Evolutionary conservation across 1,140 invertebrate species (phyloP).

Genomic region (Drosophila saltans): DNA sequence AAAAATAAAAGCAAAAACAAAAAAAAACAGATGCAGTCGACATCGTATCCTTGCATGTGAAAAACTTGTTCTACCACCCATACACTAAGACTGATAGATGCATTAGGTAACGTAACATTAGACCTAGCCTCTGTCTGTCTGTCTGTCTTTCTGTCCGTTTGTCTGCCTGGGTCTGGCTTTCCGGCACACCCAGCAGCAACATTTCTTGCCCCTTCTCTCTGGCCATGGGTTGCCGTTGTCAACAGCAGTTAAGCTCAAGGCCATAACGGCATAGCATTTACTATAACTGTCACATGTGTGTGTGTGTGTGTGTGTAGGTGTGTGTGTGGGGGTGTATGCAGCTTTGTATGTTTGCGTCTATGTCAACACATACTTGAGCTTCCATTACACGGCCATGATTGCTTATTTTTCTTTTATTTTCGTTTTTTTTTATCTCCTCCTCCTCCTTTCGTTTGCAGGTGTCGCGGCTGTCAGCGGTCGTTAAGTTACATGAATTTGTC

Average conservation of each 20-base stretch:
- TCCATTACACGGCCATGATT: constrained; percentile 78
- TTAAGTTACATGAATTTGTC: constrained; percentile 70
- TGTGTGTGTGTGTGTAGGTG: neutral
- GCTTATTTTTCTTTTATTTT: constrained; percentile 59
- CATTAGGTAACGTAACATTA: constrained; percentile 35
- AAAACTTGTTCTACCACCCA: neutral
- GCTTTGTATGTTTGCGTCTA: constrained; percentile 38
- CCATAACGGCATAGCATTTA: constrained; percentile 65
- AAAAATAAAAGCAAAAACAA: neutral
- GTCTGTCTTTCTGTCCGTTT: constrained; percentile 13
- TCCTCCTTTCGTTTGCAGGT: constrained; percentile 44
- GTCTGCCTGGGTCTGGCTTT: constrained; percentile 61
- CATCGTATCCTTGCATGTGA: constrained; percentile 43
- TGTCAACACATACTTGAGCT: constrained; percentile 78
- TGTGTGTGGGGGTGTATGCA: constrained; percentile 2
- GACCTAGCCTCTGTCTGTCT: constrained; percentile 15
- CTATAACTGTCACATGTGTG: constrained; percentile 61
- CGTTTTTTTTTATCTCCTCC: constrained; percentile 30
- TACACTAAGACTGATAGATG: constrained; percentile 17
- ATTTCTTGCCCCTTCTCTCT: constrained; percentile 31
- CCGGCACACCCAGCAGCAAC: constrained; percentile 51
- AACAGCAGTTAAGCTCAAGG: constrained; percentile 79
- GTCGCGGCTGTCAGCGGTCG: constrained; percentile 58
- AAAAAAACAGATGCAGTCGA: constrained; percentile 46
- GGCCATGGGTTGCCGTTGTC: constrained; percentile 53